Base-by-base conservation (phyloP, 53 echinoderm and acorn worm species). In the Holothuria scabra region DNA sequence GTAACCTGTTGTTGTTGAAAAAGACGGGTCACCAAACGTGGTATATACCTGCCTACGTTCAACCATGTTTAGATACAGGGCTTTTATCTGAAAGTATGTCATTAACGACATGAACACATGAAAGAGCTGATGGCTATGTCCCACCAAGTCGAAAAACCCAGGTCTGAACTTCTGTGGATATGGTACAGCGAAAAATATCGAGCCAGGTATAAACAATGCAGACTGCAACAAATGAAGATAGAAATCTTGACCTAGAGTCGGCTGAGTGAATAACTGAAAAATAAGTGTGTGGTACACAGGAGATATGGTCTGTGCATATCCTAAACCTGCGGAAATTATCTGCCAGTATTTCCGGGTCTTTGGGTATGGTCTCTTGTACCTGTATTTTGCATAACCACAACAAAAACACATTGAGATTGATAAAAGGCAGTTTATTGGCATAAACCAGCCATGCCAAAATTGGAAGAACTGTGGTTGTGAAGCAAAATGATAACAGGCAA, bases 101-200 rank as follows among this genome's bases (percentile, higher is more conserved):
- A 88, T 90, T 29, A 92, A 67, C 19, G 89, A 92, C 88, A 92
- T 94, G 62, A 90, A 88, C 9, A 97, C 74, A 35, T 97, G 97
- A 44, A 97, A 97, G 49, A 97, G 79, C 60, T 97, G 97, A 67
- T 97, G 97, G 8, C 94, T 81, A 58, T 94, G 94, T 1, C 94
- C 97, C 10, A 97, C 60, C 60, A 97, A 90, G 86, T 97, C 97
- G 33, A 88, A 97, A 25, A 82, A 64, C 7, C 97, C 97, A 2
- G 97, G 97, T 32, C 85, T 46, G 26, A 92, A 79, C 63, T 90
- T 92, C 85, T 97, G 94, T 7, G 94, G 97, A 80, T 83, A 94
- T 4, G 92, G 94, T 12, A 87, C 83, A 10, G 97, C 94, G 37
- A 94, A 94, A 92, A 97, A 97, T 60, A 97, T 86, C 66, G 94